Evolutionary conservation across 2,113 vertebrate species (phyloP).

Genomic region (Carassius auratus): DNA sequence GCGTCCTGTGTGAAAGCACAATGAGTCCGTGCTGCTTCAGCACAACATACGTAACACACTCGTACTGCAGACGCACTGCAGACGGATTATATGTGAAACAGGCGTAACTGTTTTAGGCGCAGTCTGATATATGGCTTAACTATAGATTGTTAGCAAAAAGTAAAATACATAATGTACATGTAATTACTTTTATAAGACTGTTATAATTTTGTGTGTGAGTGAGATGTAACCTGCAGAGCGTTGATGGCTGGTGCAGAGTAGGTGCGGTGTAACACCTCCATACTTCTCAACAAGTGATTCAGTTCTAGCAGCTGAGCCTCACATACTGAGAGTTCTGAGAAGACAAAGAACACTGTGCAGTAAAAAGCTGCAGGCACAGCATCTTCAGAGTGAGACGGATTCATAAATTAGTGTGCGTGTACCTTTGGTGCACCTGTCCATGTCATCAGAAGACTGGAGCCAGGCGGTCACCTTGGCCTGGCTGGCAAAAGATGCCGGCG

Average conservation of each 20-base stretch:
- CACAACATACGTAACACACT: too few relatives aligned
- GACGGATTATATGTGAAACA: too few relatives aligned
- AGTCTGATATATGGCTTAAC: neutral
- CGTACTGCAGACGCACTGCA: too few relatives aligned
- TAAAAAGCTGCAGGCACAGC: neutral
- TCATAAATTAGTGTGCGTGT: conserved; percentile 11
- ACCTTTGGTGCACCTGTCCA: conserved; percentile 97
- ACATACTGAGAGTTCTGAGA: conserved; percentile 87
- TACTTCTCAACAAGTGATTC: conserved; percentile 92
- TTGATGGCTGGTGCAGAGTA: conserved; percentile 95
- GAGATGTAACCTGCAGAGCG: conserved; percentile 84
- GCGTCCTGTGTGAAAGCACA: too few relatives aligned
- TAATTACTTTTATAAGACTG: neutral
- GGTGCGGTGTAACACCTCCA: conserved; percentile 96
- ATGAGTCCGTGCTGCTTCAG: too few relatives aligned
- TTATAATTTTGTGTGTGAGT: neutral
- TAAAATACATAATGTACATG: neutral
- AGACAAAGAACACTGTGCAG: neutral
- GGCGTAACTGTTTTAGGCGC: too few relatives aligned
- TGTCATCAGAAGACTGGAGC: conserved; percentile 92
- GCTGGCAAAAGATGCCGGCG: conserved; percentile 80
- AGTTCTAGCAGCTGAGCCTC: conserved; percentile 90
- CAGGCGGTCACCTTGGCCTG: conserved; percentile 88
- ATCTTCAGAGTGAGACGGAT: neutral
- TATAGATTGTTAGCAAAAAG: neutral